Evolutionary conservation across 2,888 invertebrate genomes (phyloP).

Genomic region (Eupithecia exiguata): DNA sequence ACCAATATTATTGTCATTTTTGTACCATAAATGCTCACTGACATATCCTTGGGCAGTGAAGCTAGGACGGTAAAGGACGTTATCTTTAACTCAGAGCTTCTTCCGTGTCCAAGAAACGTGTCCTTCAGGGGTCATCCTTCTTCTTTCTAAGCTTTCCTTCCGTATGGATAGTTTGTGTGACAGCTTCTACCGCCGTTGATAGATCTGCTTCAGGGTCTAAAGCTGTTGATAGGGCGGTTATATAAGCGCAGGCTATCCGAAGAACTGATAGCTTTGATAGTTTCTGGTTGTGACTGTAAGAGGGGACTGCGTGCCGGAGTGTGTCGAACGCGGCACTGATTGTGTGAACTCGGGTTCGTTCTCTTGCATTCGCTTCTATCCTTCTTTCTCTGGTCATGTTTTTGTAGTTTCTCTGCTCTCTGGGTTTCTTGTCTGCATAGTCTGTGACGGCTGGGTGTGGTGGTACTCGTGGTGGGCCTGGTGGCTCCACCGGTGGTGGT

Average conservation of each 20-base stretch:
- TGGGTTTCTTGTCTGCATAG: slow-evolving; percentile 83
- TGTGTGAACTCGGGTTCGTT: slow-evolving; percentile 96
- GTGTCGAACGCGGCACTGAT: slow-evolving; percentile 98
- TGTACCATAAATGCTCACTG: slow-evolving; percentile 54
- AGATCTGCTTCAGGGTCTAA: slow-evolving; percentile 87
- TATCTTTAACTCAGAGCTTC: neutral
- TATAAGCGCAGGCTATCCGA: slow-evolving; percentile 96
- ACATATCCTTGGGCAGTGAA: slow-evolving; percentile 24
- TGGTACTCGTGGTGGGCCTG: slow-evolving; percentile 79
- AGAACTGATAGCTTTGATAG: slow-evolving; percentile 96
- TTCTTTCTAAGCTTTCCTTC: slow-evolving; percentile 95
- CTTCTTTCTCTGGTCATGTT: slow-evolving; percentile 97
- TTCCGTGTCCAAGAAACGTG: neutral
- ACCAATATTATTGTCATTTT: slow-evolving; percentile 67
- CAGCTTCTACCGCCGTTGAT: slow-evolving; percentile 91
- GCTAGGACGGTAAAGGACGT: slow-evolving; percentile 57
- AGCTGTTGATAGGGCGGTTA: slow-evolving; percentile 92
- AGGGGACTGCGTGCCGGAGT: slow-evolving; percentile 91
- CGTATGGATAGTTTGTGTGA: slow-evolving; percentile 96
- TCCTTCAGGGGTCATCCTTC: slow-evolving; percentile 87
- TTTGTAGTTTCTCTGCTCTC: slow-evolving; percentile 94
- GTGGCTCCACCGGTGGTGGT: slow-evolving; percentile 47
- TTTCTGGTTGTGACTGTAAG: slow-evolving; percentile 96
- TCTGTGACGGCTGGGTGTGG: slow-evolving; percentile 80
- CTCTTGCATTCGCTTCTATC: slow-evolving; percentile 97